Evolutionary conservation across 1,140 invertebrate species (phyloP), one percentile per base, ranked within the genome.

Genomic region (Aphaenogaster ashmeadi): DNA sequence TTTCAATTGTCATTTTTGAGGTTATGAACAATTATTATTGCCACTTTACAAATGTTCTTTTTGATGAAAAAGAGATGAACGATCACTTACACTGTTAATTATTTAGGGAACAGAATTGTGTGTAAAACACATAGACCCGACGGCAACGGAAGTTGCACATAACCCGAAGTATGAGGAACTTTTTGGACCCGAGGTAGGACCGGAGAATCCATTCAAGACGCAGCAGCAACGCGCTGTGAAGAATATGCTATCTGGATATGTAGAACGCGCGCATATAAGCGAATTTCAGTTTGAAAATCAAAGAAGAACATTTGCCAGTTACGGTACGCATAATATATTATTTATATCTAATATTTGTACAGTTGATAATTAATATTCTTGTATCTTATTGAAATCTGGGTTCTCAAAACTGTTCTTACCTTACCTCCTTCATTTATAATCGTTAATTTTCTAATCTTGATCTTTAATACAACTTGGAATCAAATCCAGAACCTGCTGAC

Each of bases 281-380:
- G 98, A 98, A 92, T 99, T 99, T 95, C 98, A 99, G 91, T 99
- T 99, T 97, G 99, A 99, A 95, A 99, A 98, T 94, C 99, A 99
- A 93, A 96, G 99, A 88, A 96, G 99, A 93, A 99, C 99, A 13
- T 99, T 99, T 95, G 96, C 97, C 47, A 98, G 98, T 93, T 99
- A 98, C 96, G 98, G 97, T 97, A 95, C 0, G 36, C n/a, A 36
- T 47, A 58, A 44, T 47, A 66, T 7, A 8, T 5, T 93, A 94
- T 90, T 41, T 41, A 75, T 27, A 38, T 36, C 5, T 21, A 15
- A 27, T 27, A 21, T 27, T 8, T 60, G 21, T n/a, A 56, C 1
- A 67, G 3, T 58, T 33, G 1, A n/a, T 3, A 0, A 50, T 54
- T 15, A 9, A 74, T 52, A 15, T 60, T 60, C 7, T 60, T 60